A percentile compares a stretch with the other conserved stretches of the same genome.
phyloP scores from a whole-genome alignment of 2,888 invertebrate species.

The Dolomedes plantarius region DNA sequence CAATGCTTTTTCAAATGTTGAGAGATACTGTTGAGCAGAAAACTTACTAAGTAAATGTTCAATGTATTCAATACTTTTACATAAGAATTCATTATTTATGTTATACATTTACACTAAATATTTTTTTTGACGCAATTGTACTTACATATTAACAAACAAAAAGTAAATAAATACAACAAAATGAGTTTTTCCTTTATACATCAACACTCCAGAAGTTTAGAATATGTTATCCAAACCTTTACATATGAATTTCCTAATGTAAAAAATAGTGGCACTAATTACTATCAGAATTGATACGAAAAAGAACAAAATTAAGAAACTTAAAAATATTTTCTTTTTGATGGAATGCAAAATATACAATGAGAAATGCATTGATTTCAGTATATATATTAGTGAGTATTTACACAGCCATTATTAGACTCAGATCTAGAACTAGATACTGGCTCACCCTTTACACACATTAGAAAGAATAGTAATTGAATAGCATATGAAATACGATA shows the following conservation, averaged over 20 bases:
- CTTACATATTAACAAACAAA: too few species aligned
- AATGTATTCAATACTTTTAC: too few species aligned
- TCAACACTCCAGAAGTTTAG: neutral
- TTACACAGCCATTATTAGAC: constrained; percentile 49
- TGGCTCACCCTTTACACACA: constrained; percentile 40
- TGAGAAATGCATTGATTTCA: constrained; percentile 62
- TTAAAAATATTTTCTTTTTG: neutral
- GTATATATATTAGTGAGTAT: constrained; percentile 54
- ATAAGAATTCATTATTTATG: too few species aligned
- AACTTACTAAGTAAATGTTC: too few species aligned
- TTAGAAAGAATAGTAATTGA: neutral
- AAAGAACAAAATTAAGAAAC: constrained; percentile 7
- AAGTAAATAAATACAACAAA: constrained; percentile 4
- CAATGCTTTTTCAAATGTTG: too few species aligned
- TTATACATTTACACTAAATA: too few species aligned
- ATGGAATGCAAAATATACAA: constrained; percentile 66
- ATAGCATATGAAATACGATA: too few species aligned
- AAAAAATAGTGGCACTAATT: neutral
- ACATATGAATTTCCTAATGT: neutral
- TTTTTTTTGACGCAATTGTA: too few species aligned
- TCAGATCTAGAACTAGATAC: constrained; percentile 51
- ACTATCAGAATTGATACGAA: neutral
- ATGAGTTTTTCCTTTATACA: neutral
- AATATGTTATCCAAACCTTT: neutral
- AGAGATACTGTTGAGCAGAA: too few species aligned